phyloP scores from a whole-genome alignment of 1,140 invertebrate species.

The Drosophila teissieri region DNA sequence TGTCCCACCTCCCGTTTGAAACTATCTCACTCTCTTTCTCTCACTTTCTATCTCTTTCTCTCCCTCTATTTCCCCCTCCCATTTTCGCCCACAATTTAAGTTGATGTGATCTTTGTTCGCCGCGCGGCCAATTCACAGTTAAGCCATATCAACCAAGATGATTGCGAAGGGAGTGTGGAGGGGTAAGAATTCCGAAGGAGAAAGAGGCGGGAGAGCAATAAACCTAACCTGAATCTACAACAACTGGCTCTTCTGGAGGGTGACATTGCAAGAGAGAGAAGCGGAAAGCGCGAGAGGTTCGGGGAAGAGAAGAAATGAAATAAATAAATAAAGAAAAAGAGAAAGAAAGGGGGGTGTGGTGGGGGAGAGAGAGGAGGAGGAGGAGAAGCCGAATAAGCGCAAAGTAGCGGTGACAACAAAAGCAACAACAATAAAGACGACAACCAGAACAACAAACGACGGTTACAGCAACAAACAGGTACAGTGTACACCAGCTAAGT shows the following conservation, averaged over 20 bases:
- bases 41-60: not conserved
- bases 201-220: slow-evolving; percentile 42
- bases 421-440: slow-evolving; percentile 24
- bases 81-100: slow-evolving; percentile 35
- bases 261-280: slow-evolving; percentile 57
- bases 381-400: slow-evolving; percentile 74
- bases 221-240: slow-evolving; percentile 37
- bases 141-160: slow-evolving; percentile 42
- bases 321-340: slow-evolving; percentile 25
- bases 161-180: not conserved
- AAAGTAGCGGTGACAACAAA: slow-evolving; percentile 72
- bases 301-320: slow-evolving; percentile 26
- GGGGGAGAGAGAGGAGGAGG: slow-evolving; percentile 24
- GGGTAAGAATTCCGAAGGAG: not conserved
- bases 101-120: slow-evolving; percentile 55
- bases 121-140: slow-evolving; percentile 70
- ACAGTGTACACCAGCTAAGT: not conserved
- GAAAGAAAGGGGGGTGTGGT: not conserved
- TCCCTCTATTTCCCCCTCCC: not conserved
- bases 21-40: not conserved
- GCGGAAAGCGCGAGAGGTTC: not conserved
- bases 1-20: slow-evolving; percentile 2
- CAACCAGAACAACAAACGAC: slow-evolving; percentile 40
- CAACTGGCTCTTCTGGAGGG: slow-evolving; percentile 40
- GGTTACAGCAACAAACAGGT: slow-evolving; percentile 9